Conservation (phyloP, 2,113 vertebrate species). For the Tricholaema leucomelas region DNA sequence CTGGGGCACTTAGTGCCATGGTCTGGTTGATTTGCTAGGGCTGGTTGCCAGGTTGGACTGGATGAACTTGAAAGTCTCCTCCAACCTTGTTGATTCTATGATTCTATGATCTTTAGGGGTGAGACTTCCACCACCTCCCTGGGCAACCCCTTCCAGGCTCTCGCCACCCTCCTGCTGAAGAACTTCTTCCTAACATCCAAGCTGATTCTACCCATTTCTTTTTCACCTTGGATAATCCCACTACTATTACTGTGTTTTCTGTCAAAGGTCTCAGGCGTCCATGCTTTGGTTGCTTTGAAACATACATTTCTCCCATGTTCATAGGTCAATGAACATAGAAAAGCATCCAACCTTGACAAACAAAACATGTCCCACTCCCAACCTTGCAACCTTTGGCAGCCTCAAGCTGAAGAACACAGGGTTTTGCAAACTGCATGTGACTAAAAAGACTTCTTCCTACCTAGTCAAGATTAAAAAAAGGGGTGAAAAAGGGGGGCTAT, state of each 20-base stretch:
- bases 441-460: conserved; percentile 42
- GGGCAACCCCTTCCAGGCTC: no score
- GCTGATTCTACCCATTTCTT: no score
- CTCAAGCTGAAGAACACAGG: not conserved
- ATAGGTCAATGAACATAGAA: conserved; percentile 18
- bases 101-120: no score
- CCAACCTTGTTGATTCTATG: no score
- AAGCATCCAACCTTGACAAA: not conserved
- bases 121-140: no score
- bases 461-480: conserved; percentile 10
- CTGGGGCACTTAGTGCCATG: no score
- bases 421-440: not conserved
- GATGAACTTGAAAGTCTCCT: no score
- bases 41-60: no score
- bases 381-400: not conserved
- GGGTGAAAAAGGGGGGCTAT: not conserved
- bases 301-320: not conserved
- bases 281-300: conserved; percentile 26
- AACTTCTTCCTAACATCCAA: no score
- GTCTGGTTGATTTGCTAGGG: no score
- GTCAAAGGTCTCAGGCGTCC: conserved; percentile 1
- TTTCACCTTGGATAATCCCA: conserved; percentile 7
- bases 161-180: no score
- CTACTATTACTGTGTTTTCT: not conserved
- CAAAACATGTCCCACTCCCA: not conserved